Evolutionary conservation across 1,140 invertebrate genomes (phyloP), one percentile per base, ranked within the genome.

Genomic region (Wasmannia auropunctata): DNA sequence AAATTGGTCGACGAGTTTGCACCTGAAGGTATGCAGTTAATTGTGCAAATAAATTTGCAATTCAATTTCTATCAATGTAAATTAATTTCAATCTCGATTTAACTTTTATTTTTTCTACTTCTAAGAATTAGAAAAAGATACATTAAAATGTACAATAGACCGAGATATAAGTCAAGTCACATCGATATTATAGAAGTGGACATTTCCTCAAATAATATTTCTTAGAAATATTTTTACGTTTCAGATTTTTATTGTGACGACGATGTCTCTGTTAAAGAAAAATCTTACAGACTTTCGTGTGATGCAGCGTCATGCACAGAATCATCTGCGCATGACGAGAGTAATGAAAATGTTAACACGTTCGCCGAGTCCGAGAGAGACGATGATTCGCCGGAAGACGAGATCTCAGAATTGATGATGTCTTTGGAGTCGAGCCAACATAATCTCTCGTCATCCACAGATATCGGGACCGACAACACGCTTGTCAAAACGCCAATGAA

Each of bases 1-100:
- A 90, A 93, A 88, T 51, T 93, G 22, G 87, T 92, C 0, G 92
- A 93, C 54, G 93, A 94, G 80, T 72, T 92, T n/a, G 91, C 87
- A 0, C 88, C 91, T 19, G 54, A 87, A 58, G 93, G 92, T 90
- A 91, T 85, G n/a, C 8, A 14, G 14, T 70, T 40, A 6, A 0
- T 40, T 28, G 3, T 37, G 0, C 43, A 46, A 40, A 60, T 16
- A 43, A 6, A 37, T 70, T 25, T 70, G 10, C 11, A 5, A 54
- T 22, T 37, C 19, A 5, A 1, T 19, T n/a, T n/a, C n/a, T n/a
- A n/a, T n/a, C n/a, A n/a, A n/a, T n/a, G n/a, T n/a, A n/a, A n/a
- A n/a, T n/a, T n/a, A n/a, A n/a, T n/a, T n/a, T n/a, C n/a, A n/a
- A n/a, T n/a, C n/a, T n/a, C n/a, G n/a, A n/a, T n/a, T n/a, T n/a